Evolutionary conservation across 2,888 invertebrate species (phyloP).

Genomic region (Polylopha cassiicola): DNA sequence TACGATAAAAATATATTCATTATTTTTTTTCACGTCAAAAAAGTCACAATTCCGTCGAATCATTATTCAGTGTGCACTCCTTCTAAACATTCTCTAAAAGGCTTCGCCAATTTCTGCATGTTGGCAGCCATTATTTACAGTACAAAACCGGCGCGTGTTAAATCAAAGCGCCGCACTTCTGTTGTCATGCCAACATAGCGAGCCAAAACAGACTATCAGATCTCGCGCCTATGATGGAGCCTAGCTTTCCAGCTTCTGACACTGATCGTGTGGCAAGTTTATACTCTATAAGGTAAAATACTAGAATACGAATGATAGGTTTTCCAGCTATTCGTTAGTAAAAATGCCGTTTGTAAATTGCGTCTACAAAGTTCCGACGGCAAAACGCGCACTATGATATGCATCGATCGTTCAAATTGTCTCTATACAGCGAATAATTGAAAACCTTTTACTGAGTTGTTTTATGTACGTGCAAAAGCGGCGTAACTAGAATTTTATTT

Average conservation of each 20-base stretch:
- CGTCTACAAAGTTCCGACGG: no score
- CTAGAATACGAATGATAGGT: constrained; percentile 14
- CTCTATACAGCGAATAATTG: no score
- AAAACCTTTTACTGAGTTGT: no score
- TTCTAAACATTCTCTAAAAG: constrained; percentile 31
- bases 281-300: constrained; percentile 17
- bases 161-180: constrained; percentile 65
- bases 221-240: constrained; percentile 49
- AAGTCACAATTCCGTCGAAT: neutral
- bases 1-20: no score
- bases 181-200: constrained; percentile 47
- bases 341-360: neutral
- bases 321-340: constrained; percentile 8
- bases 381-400: no score
- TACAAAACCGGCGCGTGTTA: constrained; percentile 42
- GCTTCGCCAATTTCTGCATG: constrained; percentile 40
- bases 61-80: constrained; percentile 7
- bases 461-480: no score
- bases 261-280: constrained; percentile 20
- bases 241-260: constrained; percentile 29
- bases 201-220: constrained; percentile 63
- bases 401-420: no score
- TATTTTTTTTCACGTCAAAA: neutral
- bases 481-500: no score
- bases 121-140: constrained; percentile 43